Conservation (phyloP, 2,888 invertebrate genomes). For the Carpatolechia fugitivella region DNA sequence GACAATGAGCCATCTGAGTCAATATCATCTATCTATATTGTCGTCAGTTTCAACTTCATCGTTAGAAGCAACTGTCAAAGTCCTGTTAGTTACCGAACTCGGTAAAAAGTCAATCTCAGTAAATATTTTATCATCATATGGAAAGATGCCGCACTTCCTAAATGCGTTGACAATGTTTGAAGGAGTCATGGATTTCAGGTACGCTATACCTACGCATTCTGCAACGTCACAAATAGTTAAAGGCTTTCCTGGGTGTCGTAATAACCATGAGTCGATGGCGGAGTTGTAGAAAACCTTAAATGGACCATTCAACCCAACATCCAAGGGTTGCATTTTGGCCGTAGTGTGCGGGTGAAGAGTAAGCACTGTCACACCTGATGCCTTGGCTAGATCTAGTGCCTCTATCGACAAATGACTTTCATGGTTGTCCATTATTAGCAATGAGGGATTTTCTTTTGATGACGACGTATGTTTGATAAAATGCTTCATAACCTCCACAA, state of each 20-base stretch:
- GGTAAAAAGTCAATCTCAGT: constrained; percentile 21
- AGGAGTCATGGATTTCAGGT: constrained; percentile 35
- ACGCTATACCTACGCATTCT: constrained; percentile 27
- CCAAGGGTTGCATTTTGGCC: constrained; percentile 12
- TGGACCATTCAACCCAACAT: constrained; percentile 31
- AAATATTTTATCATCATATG: constrained; percentile 19
- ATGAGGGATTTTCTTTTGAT: not conserved
- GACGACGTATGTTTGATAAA: not conserved
- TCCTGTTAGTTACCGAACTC: constrained; percentile 14
- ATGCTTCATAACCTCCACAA: constrained; percentile 37
- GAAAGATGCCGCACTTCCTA: constrained; percentile 21
- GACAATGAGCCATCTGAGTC: not conserved
- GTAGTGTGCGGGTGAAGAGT: constrained; percentile 3
- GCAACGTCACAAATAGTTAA: constrained; percentile 26
- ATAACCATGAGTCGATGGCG: constrained; percentile 39
- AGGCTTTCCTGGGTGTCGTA: constrained; percentile 38
- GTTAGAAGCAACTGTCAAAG: too few relatives aligned
- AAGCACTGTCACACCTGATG: not conserved
- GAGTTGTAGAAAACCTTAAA: constrained; percentile 31
- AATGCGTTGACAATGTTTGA: constrained; percentile 20
- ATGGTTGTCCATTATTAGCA: constrained; percentile 9
- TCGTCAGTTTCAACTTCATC: not conserved
- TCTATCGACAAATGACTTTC: not conserved
- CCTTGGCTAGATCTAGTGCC: not conserved
- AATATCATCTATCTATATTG: not conserved